phyloP scores from a whole-genome alignment of 1,140 invertebrate species.

The Pogonognathellus flavescens region DNA sequence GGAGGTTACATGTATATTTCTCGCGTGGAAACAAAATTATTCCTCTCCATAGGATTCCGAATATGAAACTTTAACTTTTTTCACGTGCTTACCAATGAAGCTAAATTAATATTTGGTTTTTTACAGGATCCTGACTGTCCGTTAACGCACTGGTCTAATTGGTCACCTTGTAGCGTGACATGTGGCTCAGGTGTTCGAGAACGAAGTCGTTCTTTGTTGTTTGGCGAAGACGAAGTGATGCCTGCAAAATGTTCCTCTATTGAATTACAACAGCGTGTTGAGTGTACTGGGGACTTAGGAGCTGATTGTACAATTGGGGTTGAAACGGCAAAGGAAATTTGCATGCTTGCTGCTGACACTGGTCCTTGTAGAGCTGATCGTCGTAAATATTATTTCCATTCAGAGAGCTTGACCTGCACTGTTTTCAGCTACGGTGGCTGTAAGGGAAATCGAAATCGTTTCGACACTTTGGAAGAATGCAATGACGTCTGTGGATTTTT shows the following conservation, averaged over 20 bases:
- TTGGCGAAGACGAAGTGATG: conserved; percentile 26
- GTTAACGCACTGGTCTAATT: conserved; percentile 80
- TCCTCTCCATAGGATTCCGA: no score
- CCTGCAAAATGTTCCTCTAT: conserved; percentile 68
- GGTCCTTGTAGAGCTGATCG: conserved; percentile 89
- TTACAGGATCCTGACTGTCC: conserved; percentile 69
- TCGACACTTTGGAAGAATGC: conserved; percentile 61
- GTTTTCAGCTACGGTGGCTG: conserved; percentile 75
- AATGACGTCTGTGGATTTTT: conserved; percentile 56
- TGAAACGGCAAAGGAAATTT: conserved; percentile 75
- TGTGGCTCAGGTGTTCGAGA: conserved; percentile 80
- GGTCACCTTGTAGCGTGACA: conserved; percentile 80
- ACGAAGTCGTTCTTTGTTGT: conserved; percentile 74
- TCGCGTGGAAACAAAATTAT: no score
- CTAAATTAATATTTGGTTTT: background rate
- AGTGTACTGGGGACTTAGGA: conserved; percentile 68
- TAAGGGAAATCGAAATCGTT: conserved; percentile 71
- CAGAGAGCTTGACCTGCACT: conserved; percentile 71
- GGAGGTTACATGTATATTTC: no score
- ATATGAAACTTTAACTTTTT: no score
- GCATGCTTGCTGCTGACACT: conserved; percentile 78
- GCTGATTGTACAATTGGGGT: conserved; percentile 67
- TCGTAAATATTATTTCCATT: conserved; percentile 79
- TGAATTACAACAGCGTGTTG: conserved; percentile 30
- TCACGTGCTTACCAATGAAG: background rate